Evolutionary conservation across 2,888 invertebrate species (phyloP), one percentile per base, ranked within the genome.

Genomic region (Cinara cedri): DNA sequence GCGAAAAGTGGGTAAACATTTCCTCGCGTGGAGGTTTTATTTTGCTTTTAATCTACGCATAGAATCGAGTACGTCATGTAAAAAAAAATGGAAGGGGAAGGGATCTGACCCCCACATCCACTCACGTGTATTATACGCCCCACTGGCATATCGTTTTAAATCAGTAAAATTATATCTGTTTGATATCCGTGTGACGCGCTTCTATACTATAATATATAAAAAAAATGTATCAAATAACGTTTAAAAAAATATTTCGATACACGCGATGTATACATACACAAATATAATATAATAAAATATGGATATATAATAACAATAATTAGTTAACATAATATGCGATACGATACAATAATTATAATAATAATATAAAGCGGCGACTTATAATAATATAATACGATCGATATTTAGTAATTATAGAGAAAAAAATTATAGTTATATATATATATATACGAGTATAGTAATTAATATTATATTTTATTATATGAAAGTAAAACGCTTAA

Each of bases 291-390:
- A n/a, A n/a, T n/a, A n/a, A n/a, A n/a, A n/a, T n/a, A n/a, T n/a
- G n/a, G n/a, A n/a, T n/a, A n/a, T n/a, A n/a, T n/a, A 72, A 55
- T 72, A 72, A 62, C 62, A 62, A 62, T 72, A 72, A 72, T 62
- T 72, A 72, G 62, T 72, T 62, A 72, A 72, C 72, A 72, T 34
- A 21, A n/a, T n/a, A n/a, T n/a, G n/a, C n/a, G 60, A 26, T 42
- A 70, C 44, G 13, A 57, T 72, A 72, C 49, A 60, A 60, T 60
- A 63, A 72, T 70, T 54, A 70, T 34, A 51, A 26, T 60, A 14
- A 60, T 26, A 66, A 66, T 66, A 51, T 46, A 24, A 19, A 71
- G 57, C 44, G n/a, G 44, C 21, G 19, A 71, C n/a, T 46, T 72
- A 26, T n/a, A 60, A 60, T 60, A n/a, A 34, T 34, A 34, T 4